Percentiles rank a stretch among this genome's conserved stretches.
phyloP scores from a whole-genome alignment of 2,888 invertebrate genomes.

The Tetanocera ferruginea region DNA sequence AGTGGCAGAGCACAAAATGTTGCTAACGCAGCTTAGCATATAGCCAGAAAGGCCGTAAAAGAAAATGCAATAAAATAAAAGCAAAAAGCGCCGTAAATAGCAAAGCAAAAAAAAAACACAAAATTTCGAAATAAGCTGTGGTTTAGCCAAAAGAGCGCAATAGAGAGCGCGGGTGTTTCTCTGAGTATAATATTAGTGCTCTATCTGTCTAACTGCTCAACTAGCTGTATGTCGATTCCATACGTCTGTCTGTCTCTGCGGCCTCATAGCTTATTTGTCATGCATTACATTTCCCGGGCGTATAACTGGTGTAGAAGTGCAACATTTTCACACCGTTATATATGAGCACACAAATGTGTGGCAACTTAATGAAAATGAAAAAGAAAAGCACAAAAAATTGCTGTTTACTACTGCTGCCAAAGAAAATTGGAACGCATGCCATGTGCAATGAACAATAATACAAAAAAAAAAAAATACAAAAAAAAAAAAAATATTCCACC shows the following conservation, averaged over 20 bases:
- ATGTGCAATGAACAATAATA: background rate
- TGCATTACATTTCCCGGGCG: conserved; percentile 25
- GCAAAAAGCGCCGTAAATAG: background rate
- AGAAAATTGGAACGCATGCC: background rate
- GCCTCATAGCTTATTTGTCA: conserved; percentile 15
- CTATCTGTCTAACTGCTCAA: too few species aligned
- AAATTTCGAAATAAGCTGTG: background rate
- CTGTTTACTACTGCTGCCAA: conserved; percentile 13
- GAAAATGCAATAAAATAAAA: too few species aligned
- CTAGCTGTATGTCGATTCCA: too few species aligned
- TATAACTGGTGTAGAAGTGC: background rate
- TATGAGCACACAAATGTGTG: too few species aligned
- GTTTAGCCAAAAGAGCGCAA: background rate
- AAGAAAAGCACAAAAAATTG: background rate
- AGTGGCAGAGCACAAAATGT: too few species aligned
- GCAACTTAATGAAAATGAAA: background rate
- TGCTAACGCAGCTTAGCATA: too few species aligned
- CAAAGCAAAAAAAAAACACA: background rate
- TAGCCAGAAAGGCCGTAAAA: too few species aligned
- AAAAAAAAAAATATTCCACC: background rate
- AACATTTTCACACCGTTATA: background rate
- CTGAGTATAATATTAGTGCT: background rate
- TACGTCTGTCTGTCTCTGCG: background rate
- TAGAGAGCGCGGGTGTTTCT: background rate
- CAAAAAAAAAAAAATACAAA: background rate